These are phyloP conservation scores for Potamarius usumacintae DNA, from an alignment of 2,113 vertebrate genomes.

Conservation along the genomic window DNA sequence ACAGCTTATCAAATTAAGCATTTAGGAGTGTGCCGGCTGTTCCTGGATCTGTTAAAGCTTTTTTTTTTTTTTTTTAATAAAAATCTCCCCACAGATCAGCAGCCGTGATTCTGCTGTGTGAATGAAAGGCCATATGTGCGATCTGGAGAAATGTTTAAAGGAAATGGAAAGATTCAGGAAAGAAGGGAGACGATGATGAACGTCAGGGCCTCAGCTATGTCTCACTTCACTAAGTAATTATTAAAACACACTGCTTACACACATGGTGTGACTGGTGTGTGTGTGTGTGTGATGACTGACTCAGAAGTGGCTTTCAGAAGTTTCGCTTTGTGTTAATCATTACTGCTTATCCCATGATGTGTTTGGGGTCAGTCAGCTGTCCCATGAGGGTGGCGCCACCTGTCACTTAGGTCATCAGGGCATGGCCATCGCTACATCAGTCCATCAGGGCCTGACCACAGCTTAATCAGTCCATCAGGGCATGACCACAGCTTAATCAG, in stretches of 20 bases:
- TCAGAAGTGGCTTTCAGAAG: not conserved
- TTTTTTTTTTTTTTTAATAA: not conserved
- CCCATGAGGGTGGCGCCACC: not conserved
- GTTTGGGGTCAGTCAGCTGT: not conserved
- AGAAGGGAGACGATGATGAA: conserved; percentile 1
- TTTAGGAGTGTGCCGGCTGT: not conserved
- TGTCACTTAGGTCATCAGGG: not conserved
- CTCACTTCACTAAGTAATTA: conserved; percentile 12
- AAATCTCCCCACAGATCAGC: not conserved
- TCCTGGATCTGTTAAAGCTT: not conserved
- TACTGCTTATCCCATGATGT: not conserved
- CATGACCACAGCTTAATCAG: not conserved
- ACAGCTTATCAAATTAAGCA: conserved; percentile 48
- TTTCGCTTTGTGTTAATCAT: not conserved
- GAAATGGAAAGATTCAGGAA: not conserved
- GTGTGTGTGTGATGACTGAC: not conserved
- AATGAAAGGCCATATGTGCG: conserved; percentile 37
- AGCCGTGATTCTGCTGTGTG: conserved; percentile 9
- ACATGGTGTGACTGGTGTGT: not conserved
- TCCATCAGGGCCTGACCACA: no score
- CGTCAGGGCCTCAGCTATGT: not conserved
- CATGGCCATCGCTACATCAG: not conserved
- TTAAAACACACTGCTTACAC: conserved; percentile 3
- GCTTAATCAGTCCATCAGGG: not conserved
- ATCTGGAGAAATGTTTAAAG: conserved; percentile 27